Evolutionary conservation across 1,140 invertebrate genomes (phyloP).

Genomic region (Bradynema listronoti): DNA sequence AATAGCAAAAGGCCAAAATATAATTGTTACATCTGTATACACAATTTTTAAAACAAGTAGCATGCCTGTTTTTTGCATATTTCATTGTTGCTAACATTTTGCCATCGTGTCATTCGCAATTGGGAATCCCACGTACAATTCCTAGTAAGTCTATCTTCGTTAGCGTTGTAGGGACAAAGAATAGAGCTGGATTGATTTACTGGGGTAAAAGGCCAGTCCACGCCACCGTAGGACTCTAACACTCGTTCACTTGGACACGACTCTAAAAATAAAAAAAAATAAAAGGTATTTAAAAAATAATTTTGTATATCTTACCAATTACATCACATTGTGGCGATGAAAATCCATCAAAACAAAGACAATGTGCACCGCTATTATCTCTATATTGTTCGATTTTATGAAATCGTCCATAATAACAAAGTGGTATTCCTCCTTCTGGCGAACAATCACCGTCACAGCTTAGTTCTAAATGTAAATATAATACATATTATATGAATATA

Average conservation of each 20-base stretch:
- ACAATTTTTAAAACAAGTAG: too few relatives aligned
- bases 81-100: slow-evolving; percentile 34
- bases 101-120: slow-evolving; percentile 23
- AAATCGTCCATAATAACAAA: slow-evolving; percentile 36
- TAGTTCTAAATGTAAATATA: slow-evolving; percentile 44
- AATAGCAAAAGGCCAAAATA: neutral
- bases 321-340: slow-evolving; percentile 39
- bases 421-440: slow-evolving; percentile 27
- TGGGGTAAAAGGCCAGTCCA: slow-evolving; percentile 35
- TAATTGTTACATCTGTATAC: neutral
- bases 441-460: slow-evolving; percentile 30
- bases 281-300: neutral
- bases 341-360: slow-evolving; percentile 37
- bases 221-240: slow-evolving; percentile 37
- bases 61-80: slow-evolving; percentile 36
- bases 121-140: slow-evolving; percentile 30
- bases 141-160: slow-evolving; percentile 28
- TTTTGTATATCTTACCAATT: slow-evolving; percentile 12
- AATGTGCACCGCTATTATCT: slow-evolving; percentile 36
- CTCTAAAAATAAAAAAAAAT: slow-evolving; percentile 19
- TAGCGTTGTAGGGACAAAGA: slow-evolving; percentile 42
- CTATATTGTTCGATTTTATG: slow-evolving; percentile 41
- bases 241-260: slow-evolving; percentile 19
- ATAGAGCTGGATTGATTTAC: slow-evolving; percentile 33
- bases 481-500: too few relatives aligned